Conservation (phyloP, 2,888 invertebrate genomes). For the Lymantria dispar region DNA sequence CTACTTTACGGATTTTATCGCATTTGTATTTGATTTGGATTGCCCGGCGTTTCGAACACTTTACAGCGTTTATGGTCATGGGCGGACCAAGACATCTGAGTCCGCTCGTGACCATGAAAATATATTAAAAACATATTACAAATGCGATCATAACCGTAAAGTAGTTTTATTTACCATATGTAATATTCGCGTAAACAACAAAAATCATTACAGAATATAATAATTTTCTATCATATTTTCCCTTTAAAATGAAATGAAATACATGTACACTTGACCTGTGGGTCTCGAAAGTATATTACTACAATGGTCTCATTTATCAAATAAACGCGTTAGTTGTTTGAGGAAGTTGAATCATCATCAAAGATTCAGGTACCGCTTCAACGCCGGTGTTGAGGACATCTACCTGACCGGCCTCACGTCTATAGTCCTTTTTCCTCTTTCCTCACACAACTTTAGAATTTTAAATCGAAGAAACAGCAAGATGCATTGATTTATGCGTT, state of each 20-base stretch:
- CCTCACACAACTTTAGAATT: slow-evolving; percentile 42
- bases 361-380: slow-evolving; percentile 40
- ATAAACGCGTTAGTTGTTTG: slow-evolving; percentile 6
- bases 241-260: background rate
- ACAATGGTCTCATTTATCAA: slow-evolving; percentile 9
- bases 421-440: slow-evolving; percentile 59
- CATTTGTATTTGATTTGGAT: too few relatives aligned
- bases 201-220: too few relatives aligned
- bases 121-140: too few relatives aligned
- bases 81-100: too few relatives aligned
- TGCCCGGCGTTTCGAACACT: too few relatives aligned
- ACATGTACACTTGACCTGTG: slow-evolving; percentile 21
- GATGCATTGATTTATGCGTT: slow-evolving; percentile 19
- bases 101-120: too few relatives aligned
- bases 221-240: too few relatives aligned
- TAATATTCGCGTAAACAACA: too few relatives aligned
- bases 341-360: slow-evolving; percentile 54
- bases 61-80: too few relatives aligned
- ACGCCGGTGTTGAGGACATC: slow-evolving; percentile 41
- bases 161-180: too few relatives aligned
- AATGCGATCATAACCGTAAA: too few relatives aligned
- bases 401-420: slow-evolving; percentile 33
- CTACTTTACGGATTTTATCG: too few relatives aligned
- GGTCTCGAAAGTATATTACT: slow-evolving; percentile 14
- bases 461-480: slow-evolving; percentile 18